phyloP scores from a whole-genome alignment of 2,113 vertebrate genomes.

The Carollia perspicillata region DNA sequence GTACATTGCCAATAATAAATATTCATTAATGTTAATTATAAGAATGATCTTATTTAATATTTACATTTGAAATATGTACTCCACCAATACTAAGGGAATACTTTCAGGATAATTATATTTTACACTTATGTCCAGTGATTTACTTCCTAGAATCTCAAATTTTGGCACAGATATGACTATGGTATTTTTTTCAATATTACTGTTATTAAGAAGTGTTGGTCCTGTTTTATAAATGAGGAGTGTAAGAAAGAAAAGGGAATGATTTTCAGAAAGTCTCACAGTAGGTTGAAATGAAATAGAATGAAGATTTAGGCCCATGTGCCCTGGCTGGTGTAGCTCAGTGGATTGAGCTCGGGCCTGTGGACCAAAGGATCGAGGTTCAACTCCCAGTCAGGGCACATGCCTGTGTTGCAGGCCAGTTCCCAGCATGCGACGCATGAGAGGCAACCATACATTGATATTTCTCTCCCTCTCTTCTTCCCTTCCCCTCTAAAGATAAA shows the following conservation, averaged over 20 bases:
- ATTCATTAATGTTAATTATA: slow-evolving; percentile 73
- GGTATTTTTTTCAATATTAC: not conserved
- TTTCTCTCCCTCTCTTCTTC: too few species aligned
- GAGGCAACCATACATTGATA: too few species aligned
- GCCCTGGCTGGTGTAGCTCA: too few species aligned
- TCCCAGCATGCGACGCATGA: too few species aligned
- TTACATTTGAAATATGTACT: slow-evolving; percentile 56
- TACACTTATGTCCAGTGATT: slow-evolving; percentile 49
- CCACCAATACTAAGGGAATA: slow-evolving; percentile 32
- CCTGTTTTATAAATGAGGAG: not conserved
- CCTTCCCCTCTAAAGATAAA: too few species aligned
- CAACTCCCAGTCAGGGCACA: too few species aligned
- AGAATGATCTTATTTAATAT: slow-evolving; percentile 55
- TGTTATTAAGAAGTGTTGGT: slow-evolving; percentile 1
- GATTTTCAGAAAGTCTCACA: not conserved
- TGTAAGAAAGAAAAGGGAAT: not conserved
- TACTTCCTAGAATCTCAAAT: slow-evolving; percentile 46
- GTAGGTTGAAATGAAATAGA: not conserved
- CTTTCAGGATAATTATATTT: slow-evolving; percentile 62
- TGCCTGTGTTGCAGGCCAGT: too few species aligned
- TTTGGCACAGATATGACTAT: slow-evolving; percentile 46
- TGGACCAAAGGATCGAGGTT: too few species aligned
- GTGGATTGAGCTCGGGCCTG: too few species aligned
- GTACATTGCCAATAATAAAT: slow-evolving; percentile 63
- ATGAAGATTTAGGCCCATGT: not conserved